Base-by-base conservation (phyloP, 2,797 vertebrate genomes). In the Microhierax caerulescens region DNA sequence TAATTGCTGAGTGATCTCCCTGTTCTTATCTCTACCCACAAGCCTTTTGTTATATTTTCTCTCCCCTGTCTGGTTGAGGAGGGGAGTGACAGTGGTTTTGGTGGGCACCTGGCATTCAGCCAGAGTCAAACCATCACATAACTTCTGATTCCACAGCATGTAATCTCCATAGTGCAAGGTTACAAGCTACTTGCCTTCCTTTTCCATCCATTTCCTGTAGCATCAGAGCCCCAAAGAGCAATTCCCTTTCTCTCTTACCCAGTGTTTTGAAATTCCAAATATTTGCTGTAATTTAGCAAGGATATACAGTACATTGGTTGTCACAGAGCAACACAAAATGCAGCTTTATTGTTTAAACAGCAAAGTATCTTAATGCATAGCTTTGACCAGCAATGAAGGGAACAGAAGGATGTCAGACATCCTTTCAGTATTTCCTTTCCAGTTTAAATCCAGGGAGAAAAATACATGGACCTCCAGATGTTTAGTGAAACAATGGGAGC, bases 381-480 rank as follows among this genome's bases (percentile, higher is more conserved):
- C 34, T 75, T 82, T 50, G 75, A 65, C 22, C 5, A 72, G 16
- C 16, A 86, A 72, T 73, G 25, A 77, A 77, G 3, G 20, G 36
- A 89, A 39, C 11, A 48, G 23, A 73, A 54, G 2, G 20, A 43
- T 73, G 12, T 37, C 43, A 84, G 41, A 45, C 4, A 7, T 61
- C 16, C 36, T 47, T 82, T 45, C n/a, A 48, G 36, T 57, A 73
- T 63, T 59, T 74, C 19, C 17, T 76, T 92, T 78, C 57, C 43
- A 69, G 12, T 69, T 27, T 43, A 86, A 90, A 54, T 47, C 51
- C 28, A 57, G 0, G 1, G 25, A 50, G 12, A 37, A 83, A 82
- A 67, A 30, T 57, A n/a, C 1, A 5, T 1, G 2, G 13, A 81
- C 25, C 57, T 21, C 15, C 24, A 83, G 27, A 10, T 0, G 1